Percentiles rank a stretch among this genome's conserved stretches.
phyloP scores from a whole-genome alignment of 2,113 vertebrate genomes.

The Psittacula cyanocephala region DNA sequence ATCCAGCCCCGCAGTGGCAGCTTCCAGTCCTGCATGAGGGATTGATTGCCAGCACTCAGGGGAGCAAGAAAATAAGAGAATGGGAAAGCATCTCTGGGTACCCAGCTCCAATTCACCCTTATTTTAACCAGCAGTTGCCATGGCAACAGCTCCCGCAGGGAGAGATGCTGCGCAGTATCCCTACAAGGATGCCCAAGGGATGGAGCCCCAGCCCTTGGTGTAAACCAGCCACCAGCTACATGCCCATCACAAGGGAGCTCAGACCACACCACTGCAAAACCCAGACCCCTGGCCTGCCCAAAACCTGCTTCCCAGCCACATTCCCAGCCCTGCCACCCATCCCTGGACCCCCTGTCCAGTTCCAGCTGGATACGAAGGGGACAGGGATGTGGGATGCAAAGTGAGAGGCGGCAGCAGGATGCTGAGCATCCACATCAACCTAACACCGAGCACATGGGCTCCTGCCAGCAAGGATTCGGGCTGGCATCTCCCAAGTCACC shows the following conservation, averaged over 20 bases:
- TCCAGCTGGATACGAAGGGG: neutral
- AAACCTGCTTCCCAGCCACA: neutral
- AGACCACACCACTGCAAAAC: neutral
- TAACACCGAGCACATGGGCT: rapidly evolving
- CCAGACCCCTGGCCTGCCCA: rapidly evolving
- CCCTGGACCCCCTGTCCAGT: neutral
- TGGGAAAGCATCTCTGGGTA: neutral
- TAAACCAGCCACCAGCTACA: rapidly evolving
- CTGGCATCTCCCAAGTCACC: neutral
- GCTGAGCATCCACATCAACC: neutral
- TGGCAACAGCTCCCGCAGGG: neutral
- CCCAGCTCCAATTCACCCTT: neutral
- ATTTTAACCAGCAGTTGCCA: neutral
- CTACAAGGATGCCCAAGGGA: rapidly evolving
- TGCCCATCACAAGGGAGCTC: neutral
- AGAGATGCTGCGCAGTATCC: neutral
- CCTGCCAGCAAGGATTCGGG: rapidly evolving
- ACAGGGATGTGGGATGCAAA: neutral
- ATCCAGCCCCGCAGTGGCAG: neutral
- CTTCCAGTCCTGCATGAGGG: rapidly evolving
- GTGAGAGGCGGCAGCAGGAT: neutral
- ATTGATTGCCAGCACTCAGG: rapidly evolving
- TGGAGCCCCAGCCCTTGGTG: rapidly evolving
- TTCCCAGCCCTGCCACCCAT: neutral
- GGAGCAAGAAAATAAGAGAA: neutral